Percentiles rank a stretch among this genome's conserved stretches.
Evolutionary conservation across 2,113 vertebrate species (phyloP).

Genomic region (Rana temporaria): DNA sequence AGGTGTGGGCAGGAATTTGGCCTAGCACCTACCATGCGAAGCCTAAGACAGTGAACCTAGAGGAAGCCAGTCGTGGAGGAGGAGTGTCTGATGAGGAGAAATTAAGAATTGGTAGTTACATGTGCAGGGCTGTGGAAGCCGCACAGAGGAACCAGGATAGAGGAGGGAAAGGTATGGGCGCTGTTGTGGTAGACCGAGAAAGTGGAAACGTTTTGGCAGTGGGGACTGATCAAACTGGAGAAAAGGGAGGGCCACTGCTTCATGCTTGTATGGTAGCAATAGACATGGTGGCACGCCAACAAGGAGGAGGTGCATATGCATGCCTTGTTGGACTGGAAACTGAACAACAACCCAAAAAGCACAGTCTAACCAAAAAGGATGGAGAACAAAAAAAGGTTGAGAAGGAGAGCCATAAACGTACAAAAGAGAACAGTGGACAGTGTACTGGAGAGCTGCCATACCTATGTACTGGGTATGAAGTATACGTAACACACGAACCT

Average conservation of each 20-base stretch:
- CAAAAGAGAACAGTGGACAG: not conserved
- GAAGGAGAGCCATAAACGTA: constrained; percentile 18
- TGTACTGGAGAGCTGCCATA: constrained; percentile 69
- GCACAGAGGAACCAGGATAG: constrained; percentile 64
- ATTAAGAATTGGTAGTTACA: constrained; percentile 73
- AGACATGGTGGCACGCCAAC: constrained; percentile 82
- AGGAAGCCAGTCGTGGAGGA: constrained; percentile 70
- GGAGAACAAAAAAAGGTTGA: not conserved
- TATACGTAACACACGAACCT: constrained; percentile 86
- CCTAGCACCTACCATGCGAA: constrained; percentile 87
- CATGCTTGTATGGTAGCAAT: constrained; percentile 88
- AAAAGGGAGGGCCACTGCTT: constrained; percentile 68
- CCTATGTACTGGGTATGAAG: constrained; percentile 85
- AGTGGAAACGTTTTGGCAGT: constrained; percentile 72
- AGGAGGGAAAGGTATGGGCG: constrained; percentile 78
- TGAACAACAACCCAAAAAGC: not conserved
- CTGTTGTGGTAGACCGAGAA: constrained; percentile 75
- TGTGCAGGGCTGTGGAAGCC: constrained; percentile 74
- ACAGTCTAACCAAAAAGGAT: not conserved
- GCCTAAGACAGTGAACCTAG: constrained; percentile 74
- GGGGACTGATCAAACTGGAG: constrained; percentile 76
- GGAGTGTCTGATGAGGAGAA: constrained; percentile 74
- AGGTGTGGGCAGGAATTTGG: constrained; percentile 79
- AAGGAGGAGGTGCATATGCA: constrained; percentile 77
- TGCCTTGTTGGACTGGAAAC: not conserved